Evolutionary conservation across 2,888 invertebrate species (phyloP), one percentile per base, ranked within the genome.

Genomic region (Pharmacophagus antenor): DNA sequence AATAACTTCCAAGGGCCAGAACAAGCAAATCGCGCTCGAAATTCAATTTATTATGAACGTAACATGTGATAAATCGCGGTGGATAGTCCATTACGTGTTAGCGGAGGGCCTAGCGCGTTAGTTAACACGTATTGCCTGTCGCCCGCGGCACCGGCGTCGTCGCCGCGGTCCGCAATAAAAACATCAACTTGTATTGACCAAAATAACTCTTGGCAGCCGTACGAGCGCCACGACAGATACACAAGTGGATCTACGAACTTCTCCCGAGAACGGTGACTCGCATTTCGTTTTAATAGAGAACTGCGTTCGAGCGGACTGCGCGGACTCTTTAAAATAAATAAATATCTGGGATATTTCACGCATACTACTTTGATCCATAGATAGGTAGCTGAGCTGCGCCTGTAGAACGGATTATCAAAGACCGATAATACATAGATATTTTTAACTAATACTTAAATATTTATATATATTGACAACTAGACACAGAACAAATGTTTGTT

Each of bases 141-240:
- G 78, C 82, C n/a, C n/a, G 77, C 72, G 76, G 76, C 76, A 76
- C 71, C 77, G 74, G 70, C 77, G 79, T 67, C 74, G 75, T 77
- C 77, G 82, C 77, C 85, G 86, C 85, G 85, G 75, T 79, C 78
- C 81, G 82, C 88, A 89, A 89, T 89, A 90, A 90, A 90, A 89
- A 87, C 90, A 89, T 88, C 90, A 85, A 55, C 83, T 86, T 79
- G 80, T 83, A 82, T 85, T 83, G 82, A 89, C 90, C 84, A 84
- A 89, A 90, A 90, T 90, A 90, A 87, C 90, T 90, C 88, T 89
- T 90, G 90, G 90, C 90, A 88, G 72, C 77, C 78, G 77, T 76
- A 80, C 85, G 80, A 74, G 77, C 79, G 77, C 74, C 18, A 80
- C 71, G 79, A 80, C 80, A 78, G 82, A 84, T 79, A 82, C 79